Base-by-base conservation (phyloP, 2,113 vertebrate species). In the Emydocephalus ijimae region DNA sequence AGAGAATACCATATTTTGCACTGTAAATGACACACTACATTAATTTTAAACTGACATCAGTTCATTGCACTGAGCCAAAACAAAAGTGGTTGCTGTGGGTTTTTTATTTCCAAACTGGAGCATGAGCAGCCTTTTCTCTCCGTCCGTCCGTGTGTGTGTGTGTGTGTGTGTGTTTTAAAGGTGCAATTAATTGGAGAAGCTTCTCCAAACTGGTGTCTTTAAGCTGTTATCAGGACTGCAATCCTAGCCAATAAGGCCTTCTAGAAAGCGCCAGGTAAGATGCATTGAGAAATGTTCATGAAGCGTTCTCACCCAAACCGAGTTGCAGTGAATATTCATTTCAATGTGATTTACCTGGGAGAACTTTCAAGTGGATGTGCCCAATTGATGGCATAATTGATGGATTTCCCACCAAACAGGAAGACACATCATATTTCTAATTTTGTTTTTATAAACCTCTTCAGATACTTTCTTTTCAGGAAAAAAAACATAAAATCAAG, bases 121-220 rank as follows among this genome's bases (percentile, higher is more conserved):
- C 97, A 98, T 97, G 97, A 97, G 97, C 98, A 98, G 98, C 98
- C 98, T 99, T 98, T 96, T 97, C 95, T 98, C 96, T 97, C 95
- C 50, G 1, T n/a, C n/a, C n/a, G n/a, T n/a, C n/a, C n/a, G 11
- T 5, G 29, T 34, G 29, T 34, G 12, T n/a, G 21, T 8, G 56
- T 8, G 1, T 23, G 6, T 23, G 21, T 24, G 21, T 23, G 50
- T 52, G 20, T 89, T 86, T 85, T 74, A 39, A 24, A 29, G 52
- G 88, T 81, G 21, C 1, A 45, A 64, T 59, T 34, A 9, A 26
- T 23, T 15, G 23, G 81, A 20, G 52, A 21, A 34, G 5, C 23
- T 14, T 1, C 23, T 56, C 43, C 88, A 88, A 39, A n/a, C 4
- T n/a, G 20, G 15, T 56, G 20, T 54, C 87, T 34, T 54, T 20